Evolutionary conservation across 2,888 invertebrate genomes (phyloP), one percentile per base, ranked within the genome.

Genomic region (Luperina nickerlii): DNA sequence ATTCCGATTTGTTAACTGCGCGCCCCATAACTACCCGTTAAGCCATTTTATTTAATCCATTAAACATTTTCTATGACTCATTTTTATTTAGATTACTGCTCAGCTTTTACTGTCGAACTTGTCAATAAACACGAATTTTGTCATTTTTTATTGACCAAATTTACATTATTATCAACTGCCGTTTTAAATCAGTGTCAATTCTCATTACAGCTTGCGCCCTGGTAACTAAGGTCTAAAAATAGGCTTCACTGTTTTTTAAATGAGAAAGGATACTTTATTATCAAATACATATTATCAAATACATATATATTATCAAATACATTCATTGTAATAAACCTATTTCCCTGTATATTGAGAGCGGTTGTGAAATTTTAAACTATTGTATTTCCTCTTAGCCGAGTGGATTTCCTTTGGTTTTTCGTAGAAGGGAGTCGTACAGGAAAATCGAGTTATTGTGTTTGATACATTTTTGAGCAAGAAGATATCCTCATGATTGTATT

Each of bases 361-460:
- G 11, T 67, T 78, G 81, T 78, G 70, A 78, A 71, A 62, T 62
- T 76, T 57, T 57, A 85, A 78, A 85, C 77, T 38, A 85, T 87
- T 85, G 75, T 89, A 79, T 87, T 89, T 88, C 81, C 88, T 78
- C 24, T 18, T 51, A 79, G n/a, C 76, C 66, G 60, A 78, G 51
- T 63, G 51, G 48, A 87, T 87, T 89, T 85, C 85, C 78, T 78
- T 45, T 71, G 54, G 24, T 51, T 72, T 76, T 76, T 76, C 65
- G 42, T 51, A 24, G 57, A 65, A 74, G 60, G 42, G 65, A 69
- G 27, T 38, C 42, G 38, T 60, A 72, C 67, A 73, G 51, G 82
- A 72, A 79, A 82, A 82, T 78, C 68, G 24, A 76, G 72, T 82
- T 76, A 76, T 80, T 68, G 74, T 76, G 74, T 78, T 79, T 69